Evolutionary conservation across 2,797 vertebrate genomes (phyloP).

Genomic region (Jordanella pulchra): DNA sequence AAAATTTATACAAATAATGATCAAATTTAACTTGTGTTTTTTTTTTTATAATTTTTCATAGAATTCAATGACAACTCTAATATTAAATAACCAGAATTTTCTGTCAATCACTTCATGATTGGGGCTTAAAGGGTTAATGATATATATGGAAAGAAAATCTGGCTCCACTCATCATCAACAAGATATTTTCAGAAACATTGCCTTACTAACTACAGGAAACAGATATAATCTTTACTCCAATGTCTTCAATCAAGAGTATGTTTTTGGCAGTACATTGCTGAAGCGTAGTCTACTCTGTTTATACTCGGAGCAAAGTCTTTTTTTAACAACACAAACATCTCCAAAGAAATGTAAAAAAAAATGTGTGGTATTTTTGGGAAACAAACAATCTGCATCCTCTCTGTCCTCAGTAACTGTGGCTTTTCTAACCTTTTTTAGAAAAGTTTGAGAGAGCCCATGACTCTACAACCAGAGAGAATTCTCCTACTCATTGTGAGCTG

Average conservation of each 20-base stretch:
- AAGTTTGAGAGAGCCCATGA: conserved; percentile 83
- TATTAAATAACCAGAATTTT: too few relatives aligned
- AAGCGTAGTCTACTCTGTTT: conserved; percentile 14
- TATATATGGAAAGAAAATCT: neutral
- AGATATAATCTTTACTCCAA: conserved; percentile 16
- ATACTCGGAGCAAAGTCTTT: neutral
- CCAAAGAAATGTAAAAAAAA: neutral
- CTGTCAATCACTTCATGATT: too few relatives aligned
- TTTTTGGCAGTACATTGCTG: conserved; percentile 20
- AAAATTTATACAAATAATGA: too few relatives aligned
- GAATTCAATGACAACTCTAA: too few relatives aligned
- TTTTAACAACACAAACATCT: conserved; percentile 13
- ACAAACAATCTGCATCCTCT: conserved; percentile 2
- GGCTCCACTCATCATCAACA: conserved; percentile 11
- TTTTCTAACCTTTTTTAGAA: conserved; percentile 71
- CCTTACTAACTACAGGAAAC: conserved; percentile 19
- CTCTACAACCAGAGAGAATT: conserved; percentile 77
- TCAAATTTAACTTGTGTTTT: too few relatives aligned
- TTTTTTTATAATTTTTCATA: too few relatives aligned
- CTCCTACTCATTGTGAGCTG: conserved; percentile 80
- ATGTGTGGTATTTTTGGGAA: neutral
- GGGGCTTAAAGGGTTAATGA: too few relatives aligned
- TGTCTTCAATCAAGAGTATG: conserved; percentile 7
- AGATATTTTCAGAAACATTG: conserved; percentile 6
- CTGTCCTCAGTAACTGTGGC: conserved; percentile 21